These are phyloP conservation scores for Pteronotus mesoamericanus DNA, from an alignment of 2,797 vertebrate species.

Conservation along the genomic window DNA sequence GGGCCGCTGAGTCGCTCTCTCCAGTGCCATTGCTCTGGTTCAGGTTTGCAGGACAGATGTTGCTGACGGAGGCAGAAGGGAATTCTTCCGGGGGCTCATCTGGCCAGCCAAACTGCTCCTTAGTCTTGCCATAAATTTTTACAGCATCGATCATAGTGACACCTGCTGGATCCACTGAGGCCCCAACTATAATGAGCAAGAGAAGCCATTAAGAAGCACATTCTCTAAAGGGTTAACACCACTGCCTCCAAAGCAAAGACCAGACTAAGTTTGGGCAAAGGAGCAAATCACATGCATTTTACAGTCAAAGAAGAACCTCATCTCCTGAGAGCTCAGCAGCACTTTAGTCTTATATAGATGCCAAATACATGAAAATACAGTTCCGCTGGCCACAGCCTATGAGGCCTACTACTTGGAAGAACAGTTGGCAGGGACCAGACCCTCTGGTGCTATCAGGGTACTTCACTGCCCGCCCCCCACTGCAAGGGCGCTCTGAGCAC, in stretches of 20 bases:
- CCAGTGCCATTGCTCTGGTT: constrained; percentile 91
- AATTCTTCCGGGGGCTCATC: constrained; percentile 98
- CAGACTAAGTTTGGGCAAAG: neutral
- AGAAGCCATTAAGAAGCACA: neutral
- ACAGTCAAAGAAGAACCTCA: fast-evolving
- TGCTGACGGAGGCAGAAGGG: constrained; percentile 94
- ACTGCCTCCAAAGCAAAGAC: neutral
- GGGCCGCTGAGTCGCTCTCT: constrained; percentile 89
- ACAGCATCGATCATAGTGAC: constrained; percentile 99
- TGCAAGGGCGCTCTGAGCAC: neutral
- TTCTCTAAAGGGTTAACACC: neutral
- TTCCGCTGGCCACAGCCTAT: neutral
- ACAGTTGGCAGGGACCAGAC: neutral
- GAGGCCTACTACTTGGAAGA: neutral
- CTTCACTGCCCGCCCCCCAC: fast-evolving
- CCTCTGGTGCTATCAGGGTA: neutral
- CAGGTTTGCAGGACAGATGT: constrained; percentile 94
- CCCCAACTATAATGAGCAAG: constrained; percentile 87
- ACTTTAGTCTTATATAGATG: neutral
- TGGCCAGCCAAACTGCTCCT: constrained; percentile 99
- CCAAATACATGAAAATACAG: neutral
- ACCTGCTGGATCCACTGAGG: constrained; percentile 98
- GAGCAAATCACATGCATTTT: neutral
- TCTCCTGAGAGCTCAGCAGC: neutral
- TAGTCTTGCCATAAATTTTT: constrained; percentile 98